A percentile compares a stretch with the other conserved stretches of the same genome.
Conservation (phyloP, 2,888 invertebrate species). For the Tillus elongatus region DNA sequence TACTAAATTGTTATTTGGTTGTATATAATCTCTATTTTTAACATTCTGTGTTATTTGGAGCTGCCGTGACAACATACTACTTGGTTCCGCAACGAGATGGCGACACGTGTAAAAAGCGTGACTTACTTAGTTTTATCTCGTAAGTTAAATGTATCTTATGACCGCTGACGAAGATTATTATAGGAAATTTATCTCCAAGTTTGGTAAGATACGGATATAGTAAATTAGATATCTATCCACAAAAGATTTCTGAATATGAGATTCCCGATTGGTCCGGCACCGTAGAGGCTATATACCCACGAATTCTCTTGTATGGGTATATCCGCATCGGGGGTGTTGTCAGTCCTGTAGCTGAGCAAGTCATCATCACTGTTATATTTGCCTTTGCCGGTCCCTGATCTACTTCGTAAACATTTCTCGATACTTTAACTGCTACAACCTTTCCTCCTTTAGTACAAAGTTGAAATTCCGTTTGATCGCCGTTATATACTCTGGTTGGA, state of each 20-base stretch:
- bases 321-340: slow-evolving; percentile 34
- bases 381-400: slow-evolving; percentile 33
- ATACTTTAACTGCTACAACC: slow-evolving; percentile 22
- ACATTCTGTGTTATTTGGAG: no score
- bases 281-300: slow-evolving; percentile 25
- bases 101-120: no score
- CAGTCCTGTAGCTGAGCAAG: slow-evolving; percentile 32
- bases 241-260: slow-evolving; percentile 22
- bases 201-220: slow-evolving; percentile 13
- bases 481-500: slow-evolving; percentile 25
- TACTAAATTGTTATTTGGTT: no score
- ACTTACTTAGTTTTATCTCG: no score
- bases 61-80: no score
- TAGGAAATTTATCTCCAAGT: slow-evolving; percentile 15
- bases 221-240: slow-evolving; percentile 24
- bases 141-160: slow-evolving; percentile 23
- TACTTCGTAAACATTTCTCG: slow-evolving; percentile 34
- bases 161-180: slow-evolving; percentile 21
- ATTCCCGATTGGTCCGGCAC: slow-evolving; percentile 33
- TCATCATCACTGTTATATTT: slow-evolving; percentile 36
- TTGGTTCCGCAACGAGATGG: no score
- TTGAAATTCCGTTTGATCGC: slow-evolving; percentile 28
- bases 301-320: slow-evolving; percentile 31
- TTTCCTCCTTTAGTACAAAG: slow-evolving; percentile 24
- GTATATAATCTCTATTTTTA: no score